Evolutionary conservation across 2,888 invertebrate species (phyloP), one percentile per base, ranked within the genome.

Genomic region (Leptopilina syphax): DNA sequence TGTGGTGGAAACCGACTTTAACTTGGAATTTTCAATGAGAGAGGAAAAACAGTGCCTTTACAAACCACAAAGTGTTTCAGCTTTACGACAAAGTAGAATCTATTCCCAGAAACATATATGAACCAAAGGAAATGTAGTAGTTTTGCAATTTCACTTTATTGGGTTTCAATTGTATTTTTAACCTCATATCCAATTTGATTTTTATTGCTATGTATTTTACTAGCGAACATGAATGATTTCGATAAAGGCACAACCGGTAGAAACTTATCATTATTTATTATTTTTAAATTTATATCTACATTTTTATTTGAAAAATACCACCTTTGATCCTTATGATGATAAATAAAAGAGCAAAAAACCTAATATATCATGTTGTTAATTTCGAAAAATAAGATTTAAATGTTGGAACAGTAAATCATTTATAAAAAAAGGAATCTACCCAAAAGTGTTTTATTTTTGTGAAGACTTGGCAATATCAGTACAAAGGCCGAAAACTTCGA

Each of bases 401-500:
- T 67, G 67, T 67, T 41, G 66, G 9, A 41, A n/a, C 44, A 44
- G 67, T 67, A 67, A 44, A 18, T 67, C 67, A 47, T 18, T 67
- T 67, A 47, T 47, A 9, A 65, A 18, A 24, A 44, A 67, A 18
- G 47, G 47, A 67, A 67, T 18, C 44, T 44, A 44, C 66, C 41
- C 41, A 0, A 41, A 41, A 34, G 41, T 44, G 41, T 67, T 34
- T 60, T 44, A 44, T 44, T 44, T 44, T 18, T 10, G 47, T 18
- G 67, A 67, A 67, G 44, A 67, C 18, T 24, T 47, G 7, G 47
- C 67, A 67, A 47, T 67, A 67, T 47, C 47, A 18, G 47, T 18
- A 47, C 44, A 67, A 67, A 67, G 47, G 18, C 47, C 67, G 67
- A 67, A 67, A 67, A 67, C 67, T 24, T 67, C 47, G 67, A 67